Base-by-base conservation (phyloP, 1,140 invertebrate genomes). In the Apocrypta bakeri region DNA sequence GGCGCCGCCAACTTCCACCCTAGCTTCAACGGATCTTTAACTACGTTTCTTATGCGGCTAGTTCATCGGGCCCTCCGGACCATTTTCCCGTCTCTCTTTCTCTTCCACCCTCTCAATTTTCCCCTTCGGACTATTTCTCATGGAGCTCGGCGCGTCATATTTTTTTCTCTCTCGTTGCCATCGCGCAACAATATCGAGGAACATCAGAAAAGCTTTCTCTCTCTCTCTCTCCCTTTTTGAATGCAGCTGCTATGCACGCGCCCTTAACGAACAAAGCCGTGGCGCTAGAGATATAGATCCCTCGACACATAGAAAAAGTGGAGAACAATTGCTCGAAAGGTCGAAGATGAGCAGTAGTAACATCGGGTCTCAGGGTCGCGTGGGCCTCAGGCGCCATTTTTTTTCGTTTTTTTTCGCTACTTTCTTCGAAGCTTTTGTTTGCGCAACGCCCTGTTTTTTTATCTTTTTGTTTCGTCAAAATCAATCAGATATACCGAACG, bases 391-490 rank as follows among this genome's bases (percentile, higher is more conserved):
- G 73, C 48, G 29, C 25, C 14, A 29, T 21, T 17, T 25, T 27
- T 14, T 14, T 14, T 79, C 31, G 33, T 37, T 2, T 37, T 2
- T 37, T 2, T 37, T 2, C 33, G 33, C 33, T 31, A 69, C 25
- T 56, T 29, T 48, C 21, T 21, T 69, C 8, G 11, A 14, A 7
- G 68, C 25, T 69, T 69, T 31, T 69, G 68, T 69, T 0, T 11
- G 66, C 12, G 25, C 2, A 21, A 21, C 64, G 25, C 33, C 48
- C 33, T 37, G 3, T 37, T 9, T 37, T 9, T 37, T 9, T 37
- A 2, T 79, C 72, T 85, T 86, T 84, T 80, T 83, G 79, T 83
- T 75, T 84, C 79, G 1, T 25, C 9, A 76, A 86, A 86, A 86
- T 85, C 84, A 84, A 86, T 85, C 81, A 40, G 78, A 83, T 69